phyloP scores from a whole-genome alignment of 2,113 vertebrate species.

The Zosterops japonicus region DNA sequence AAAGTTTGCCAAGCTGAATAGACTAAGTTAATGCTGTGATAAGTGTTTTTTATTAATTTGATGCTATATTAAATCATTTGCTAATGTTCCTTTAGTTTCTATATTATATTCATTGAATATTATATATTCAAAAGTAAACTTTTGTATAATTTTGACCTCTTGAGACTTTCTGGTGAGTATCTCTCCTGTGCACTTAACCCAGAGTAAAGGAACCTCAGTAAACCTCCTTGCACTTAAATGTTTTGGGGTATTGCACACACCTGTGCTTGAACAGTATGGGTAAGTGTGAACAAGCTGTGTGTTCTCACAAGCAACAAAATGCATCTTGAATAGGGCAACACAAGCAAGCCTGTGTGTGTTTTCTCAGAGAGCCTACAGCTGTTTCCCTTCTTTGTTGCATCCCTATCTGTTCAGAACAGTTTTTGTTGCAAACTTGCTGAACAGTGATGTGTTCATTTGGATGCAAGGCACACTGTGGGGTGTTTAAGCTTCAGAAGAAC shows the following conservation, averaged over 20 bases:
- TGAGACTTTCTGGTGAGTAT: background rate
- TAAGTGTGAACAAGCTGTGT: background rate
- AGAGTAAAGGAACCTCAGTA: background rate
- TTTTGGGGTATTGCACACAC: background rate
- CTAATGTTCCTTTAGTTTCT: background rate
- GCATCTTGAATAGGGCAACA: background rate
- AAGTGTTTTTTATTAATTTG: background rate
- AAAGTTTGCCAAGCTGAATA: background rate
- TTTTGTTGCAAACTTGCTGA: background rate
- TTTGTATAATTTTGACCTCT: background rate
- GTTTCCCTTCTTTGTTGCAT: background rate
- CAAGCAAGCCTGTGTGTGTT: background rate
- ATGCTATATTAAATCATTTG: background rate
- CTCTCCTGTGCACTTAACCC: background rate
- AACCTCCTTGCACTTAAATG: background rate
- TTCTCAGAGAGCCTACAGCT: background rate
- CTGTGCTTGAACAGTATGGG: background rate
- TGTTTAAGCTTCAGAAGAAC: background rate
- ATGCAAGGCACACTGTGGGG: background rate
- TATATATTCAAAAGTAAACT: background rate
- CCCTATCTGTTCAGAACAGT: background rate
- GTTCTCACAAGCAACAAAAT: background rate
- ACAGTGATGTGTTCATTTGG: background rate
- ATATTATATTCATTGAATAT: background rate
- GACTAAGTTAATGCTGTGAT: background rate